Evolutionary conservation across 2,888 invertebrate genomes (phyloP).

Genomic region (Noctua janthe): DNA sequence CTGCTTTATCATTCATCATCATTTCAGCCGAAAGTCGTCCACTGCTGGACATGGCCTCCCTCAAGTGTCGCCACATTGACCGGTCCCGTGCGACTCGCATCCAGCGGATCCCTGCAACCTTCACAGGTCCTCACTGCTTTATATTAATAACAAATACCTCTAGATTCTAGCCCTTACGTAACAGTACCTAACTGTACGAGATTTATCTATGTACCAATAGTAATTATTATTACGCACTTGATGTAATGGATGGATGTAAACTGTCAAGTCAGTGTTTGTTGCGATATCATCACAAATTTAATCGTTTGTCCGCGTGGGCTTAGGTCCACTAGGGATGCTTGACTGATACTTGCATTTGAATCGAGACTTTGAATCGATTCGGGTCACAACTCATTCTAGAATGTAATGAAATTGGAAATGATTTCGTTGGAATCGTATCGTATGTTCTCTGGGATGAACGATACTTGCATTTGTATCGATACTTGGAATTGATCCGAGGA

Average conservation of each 20-base stretch:
- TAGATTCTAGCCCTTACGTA: neutral
- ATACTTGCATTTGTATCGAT: no score
- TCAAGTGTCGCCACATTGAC: no score
- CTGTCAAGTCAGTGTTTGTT: constrained; percentile 10
- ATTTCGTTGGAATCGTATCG: no score
- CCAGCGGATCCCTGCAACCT: no score
- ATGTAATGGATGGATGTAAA: constrained; percentile 1
- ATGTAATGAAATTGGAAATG: no score
- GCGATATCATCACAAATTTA: constrained; percentile 22
- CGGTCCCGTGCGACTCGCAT: no score
- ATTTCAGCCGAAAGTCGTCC: no score
- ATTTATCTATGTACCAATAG: neutral
- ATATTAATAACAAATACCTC: no score
- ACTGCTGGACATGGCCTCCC: no score
- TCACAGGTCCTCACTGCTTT: neutral
- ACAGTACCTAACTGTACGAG: neutral
- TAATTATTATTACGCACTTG: constrained; percentile 10
- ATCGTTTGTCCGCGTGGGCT: constrained; percentile 36
- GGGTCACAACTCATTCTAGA: neutral
- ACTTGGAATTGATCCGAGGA: no score
- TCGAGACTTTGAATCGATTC: neutral
- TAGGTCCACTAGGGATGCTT: constrained; percentile 17
- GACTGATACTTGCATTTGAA: neutral
- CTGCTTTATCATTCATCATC: neutral
- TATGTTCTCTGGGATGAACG: no score